Conservation (phyloP, 2,113 vertebrate species). For the Alouatta palliata region DNA sequence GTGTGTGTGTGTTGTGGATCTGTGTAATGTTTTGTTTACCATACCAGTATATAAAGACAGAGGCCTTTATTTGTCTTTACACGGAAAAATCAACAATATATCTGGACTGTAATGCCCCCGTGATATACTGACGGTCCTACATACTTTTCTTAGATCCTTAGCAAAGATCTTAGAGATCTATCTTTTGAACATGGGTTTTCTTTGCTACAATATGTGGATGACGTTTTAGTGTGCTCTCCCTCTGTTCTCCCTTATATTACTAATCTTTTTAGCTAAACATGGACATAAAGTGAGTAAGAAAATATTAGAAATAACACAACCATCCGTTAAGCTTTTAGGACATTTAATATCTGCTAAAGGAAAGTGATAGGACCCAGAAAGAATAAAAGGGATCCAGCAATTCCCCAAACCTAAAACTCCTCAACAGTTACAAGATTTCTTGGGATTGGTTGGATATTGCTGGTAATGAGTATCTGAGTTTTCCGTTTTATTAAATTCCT, state of each 20-base stretch:
- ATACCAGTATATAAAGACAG: not conserved
- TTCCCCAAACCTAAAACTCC: not conserved
- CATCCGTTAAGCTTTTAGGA: not conserved
- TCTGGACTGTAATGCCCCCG: not conserved
- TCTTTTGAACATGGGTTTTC: not conserved
- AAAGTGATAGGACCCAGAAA: not conserved
- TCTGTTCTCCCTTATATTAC: not conserved
- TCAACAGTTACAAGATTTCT: not conserved
- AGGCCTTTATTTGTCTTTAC: not conserved
- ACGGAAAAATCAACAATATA: not conserved
- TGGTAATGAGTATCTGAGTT: not conserved
- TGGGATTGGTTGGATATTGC: not conserved
- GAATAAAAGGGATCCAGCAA: not conserved
- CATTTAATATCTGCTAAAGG: not conserved
- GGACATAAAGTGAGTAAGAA: not conserved
- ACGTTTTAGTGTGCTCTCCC: not conserved
- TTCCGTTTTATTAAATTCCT: not conserved
- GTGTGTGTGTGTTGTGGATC: not conserved
- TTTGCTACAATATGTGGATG: not conserved
- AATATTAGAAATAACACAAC: not conserved
- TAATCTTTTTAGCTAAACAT: not conserved
- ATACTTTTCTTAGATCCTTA: not conserved
- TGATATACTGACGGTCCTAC: not conserved
- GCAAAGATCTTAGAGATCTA: not conserved
- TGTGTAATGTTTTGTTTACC: not conserved